phyloP scores from a whole-genome alignment of 1,140 invertebrate species.

The Drosophila rhopaloa region DNA sequence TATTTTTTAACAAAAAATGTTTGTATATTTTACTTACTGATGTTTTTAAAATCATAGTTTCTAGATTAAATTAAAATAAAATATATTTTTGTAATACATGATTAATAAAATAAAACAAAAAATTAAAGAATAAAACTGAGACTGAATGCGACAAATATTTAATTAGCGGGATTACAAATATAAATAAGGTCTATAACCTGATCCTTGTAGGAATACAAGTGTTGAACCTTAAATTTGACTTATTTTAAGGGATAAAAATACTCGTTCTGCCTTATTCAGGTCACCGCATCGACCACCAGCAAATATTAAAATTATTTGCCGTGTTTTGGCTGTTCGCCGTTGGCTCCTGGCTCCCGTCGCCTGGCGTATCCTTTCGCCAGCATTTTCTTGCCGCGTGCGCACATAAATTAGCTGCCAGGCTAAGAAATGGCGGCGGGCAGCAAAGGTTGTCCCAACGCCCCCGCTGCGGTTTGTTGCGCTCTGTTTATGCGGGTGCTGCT shows the following conservation, averaged over 20 bases:
- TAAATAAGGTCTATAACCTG: too few species aligned
- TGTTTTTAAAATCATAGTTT: too few species aligned
- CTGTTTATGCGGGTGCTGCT: slow-evolving; percentile 75
- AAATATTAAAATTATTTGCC: slow-evolving; percentile 35
- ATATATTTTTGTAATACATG: too few species aligned
- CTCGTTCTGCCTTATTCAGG: neutral
- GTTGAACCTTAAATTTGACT: neutral
- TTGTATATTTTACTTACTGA: too few species aligned
- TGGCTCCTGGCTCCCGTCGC: slow-evolving; percentile 8
- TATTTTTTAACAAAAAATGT: too few species aligned
- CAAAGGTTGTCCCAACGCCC: slow-evolving; percentile 65
- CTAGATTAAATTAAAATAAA: too few species aligned
- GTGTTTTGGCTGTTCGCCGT: slow-evolving; percentile 12
- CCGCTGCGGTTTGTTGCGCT: slow-evolving; percentile 75
- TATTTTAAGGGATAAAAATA: neutral
- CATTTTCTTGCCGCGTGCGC: slow-evolving; percentile 78
- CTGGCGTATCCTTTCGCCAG: slow-evolving; percentile 71
- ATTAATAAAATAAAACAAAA: too few species aligned
- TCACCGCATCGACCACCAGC: neutral
- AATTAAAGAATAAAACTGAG: too few species aligned
- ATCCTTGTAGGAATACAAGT: too few species aligned
- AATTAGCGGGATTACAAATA: too few species aligned
- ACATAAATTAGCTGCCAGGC: slow-evolving; percentile 82
- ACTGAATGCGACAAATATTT: too few species aligned
- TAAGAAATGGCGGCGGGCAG: slow-evolving; percentile 77